These are phyloP conservation scores for Rhombomys opimus DNA, from an alignment of 2,113 vertebrate species.

Conservation along the genomic window DNA sequence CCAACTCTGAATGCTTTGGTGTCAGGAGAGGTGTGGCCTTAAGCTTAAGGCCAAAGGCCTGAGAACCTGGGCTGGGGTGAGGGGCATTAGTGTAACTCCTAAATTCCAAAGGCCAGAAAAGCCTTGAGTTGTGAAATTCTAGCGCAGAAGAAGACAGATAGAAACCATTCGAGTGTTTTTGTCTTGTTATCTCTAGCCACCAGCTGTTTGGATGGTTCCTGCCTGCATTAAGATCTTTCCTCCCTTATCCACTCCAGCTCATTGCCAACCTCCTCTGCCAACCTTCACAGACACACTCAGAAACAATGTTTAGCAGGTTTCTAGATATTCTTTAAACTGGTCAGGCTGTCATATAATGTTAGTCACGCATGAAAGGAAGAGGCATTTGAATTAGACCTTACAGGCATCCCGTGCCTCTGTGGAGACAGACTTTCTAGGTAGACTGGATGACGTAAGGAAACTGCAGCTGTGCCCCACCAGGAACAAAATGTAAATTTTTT, in stretches of 20 bases:
- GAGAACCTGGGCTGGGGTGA: not conserved
- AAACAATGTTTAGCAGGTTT: not conserved
- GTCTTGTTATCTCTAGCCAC: not conserved
- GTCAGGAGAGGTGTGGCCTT: not conserved
- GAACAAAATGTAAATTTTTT: not conserved
- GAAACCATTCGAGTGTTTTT: not conserved
- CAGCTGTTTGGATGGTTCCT: not conserved
- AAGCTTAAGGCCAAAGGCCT: not conserved
- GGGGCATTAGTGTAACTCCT: not conserved
- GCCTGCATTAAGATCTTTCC: not conserved
- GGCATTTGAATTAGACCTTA: not conserved
- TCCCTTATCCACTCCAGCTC: not conserved
- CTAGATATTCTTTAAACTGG: not conserved
- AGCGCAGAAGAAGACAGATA: not conserved
- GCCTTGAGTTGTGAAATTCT: not conserved
- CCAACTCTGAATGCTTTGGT: not conserved
- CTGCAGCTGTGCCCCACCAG: not conserved
- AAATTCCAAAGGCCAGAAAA: not conserved
- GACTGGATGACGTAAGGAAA: not conserved
- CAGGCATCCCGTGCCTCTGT: not conserved
- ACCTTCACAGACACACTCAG: not conserved
- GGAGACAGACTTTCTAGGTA: slow-evolving; percentile 1
- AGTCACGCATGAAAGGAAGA: not conserved
- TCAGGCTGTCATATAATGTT: not conserved
- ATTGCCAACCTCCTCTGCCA: not conserved